Percentiles rank a stretch among this genome's conserved stretches.
phyloP scores from a whole-genome alignment of 2,797 vertebrate genomes.

The Pygocentrus nattereri region DNA sequence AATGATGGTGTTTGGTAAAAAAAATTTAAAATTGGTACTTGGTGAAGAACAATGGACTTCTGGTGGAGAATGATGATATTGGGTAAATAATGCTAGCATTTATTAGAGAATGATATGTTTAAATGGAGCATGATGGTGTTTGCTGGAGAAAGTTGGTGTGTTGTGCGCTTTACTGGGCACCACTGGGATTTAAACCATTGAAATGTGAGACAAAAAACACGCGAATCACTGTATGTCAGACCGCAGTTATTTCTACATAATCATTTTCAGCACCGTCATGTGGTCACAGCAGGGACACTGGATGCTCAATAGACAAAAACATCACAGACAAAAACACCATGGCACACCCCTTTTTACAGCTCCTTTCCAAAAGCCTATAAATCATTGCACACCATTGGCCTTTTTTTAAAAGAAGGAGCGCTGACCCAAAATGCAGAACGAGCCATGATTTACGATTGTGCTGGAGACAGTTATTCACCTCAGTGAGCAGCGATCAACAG shows the following conservation, averaged over 20 bases:
- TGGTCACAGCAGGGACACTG: background rate
- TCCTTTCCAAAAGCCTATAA: constrained; percentile 25
- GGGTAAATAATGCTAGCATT: no score
- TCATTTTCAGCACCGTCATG: background rate
- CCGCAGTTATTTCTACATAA: background rate
- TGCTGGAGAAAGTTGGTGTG: background rate
- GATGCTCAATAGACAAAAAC: background rate
- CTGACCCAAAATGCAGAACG: constrained; percentile 29
- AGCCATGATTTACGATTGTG: constrained; percentile 48
- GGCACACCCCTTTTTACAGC: background rate
- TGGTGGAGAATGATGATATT: background rate
- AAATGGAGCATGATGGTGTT: background rate
- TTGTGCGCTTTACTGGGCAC: background rate
- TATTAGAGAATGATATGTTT: no score
- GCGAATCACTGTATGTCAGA: background rate
- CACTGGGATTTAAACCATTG: background rate
- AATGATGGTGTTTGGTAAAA: background rate
- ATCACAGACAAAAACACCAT: background rate
- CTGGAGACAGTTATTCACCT: constrained; percentile 48
- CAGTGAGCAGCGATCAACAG: constrained; percentile 45
- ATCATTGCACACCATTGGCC: constrained; percentile 26
- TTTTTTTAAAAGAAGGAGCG: background rate
- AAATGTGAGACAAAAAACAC: background rate
- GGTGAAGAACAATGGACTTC: background rate
- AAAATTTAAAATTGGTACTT: no score